Conservation (phyloP, 1,140 invertebrate genomes). For the Saccostrea echinata region DNA sequence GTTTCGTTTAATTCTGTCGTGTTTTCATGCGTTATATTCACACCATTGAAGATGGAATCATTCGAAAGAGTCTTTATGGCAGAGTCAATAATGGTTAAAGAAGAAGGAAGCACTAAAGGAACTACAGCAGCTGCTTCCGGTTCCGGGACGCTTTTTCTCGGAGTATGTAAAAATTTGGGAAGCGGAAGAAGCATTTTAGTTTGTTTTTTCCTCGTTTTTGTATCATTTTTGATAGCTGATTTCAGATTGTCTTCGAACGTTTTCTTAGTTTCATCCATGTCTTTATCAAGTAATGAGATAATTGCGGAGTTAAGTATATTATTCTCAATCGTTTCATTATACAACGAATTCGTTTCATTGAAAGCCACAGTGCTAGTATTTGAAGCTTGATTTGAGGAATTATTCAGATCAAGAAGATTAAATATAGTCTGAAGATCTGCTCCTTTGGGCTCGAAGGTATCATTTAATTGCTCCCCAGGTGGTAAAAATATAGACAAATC, state of each 20-base stretch:
- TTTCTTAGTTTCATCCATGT: not conserved
- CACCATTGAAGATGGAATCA: not conserved
- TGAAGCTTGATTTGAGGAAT: not conserved
- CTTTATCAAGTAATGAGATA: constrained; percentile 15
- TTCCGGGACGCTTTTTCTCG: not conserved
- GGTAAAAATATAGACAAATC: constrained; percentile 16
- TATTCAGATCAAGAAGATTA: not conserved
- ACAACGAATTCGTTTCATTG: not conserved
- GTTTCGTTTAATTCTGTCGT: not conserved
- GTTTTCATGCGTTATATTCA: not conserved
- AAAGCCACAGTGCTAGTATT: not conserved
- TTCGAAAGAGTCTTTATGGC: constrained; percentile 4
- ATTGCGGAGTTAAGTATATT: not conserved
- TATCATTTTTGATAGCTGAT: not conserved
- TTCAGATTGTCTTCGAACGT: not conserved
- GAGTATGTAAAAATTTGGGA: not conserved
- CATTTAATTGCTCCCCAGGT: not conserved
- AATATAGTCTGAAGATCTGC: not conserved
- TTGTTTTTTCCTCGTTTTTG: not conserved
- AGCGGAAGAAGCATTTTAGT: not conserved
- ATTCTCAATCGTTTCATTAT: not conserved
- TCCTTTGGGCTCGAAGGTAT: not conserved
- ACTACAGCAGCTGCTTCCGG: not conserved
- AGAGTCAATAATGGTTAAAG: not conserved
- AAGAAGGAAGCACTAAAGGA: not conserved